Evolutionary conservation across 2,888 invertebrate genomes (phyloP).

Genomic region (Sialis lutaria): DNA sequence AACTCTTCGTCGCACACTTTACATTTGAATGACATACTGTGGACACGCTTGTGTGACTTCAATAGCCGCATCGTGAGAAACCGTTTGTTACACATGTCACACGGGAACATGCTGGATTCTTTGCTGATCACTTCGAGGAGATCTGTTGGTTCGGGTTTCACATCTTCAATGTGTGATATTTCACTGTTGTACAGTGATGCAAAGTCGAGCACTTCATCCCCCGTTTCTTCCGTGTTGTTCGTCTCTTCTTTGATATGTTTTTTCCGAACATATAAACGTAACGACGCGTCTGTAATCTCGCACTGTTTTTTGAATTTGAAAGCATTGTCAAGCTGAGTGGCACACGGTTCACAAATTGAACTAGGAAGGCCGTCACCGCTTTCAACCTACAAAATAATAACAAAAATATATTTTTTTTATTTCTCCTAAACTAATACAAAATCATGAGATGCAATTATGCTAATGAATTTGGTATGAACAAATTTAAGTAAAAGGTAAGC

Average conservation of each 20-base stretch:
- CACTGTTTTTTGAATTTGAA: constrained; percentile 23
- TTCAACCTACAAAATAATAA: constrained; percentile 19
- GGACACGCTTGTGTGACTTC: constrained; percentile 1
- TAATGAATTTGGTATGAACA: too few species aligned
- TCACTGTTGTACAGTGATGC: background rate
- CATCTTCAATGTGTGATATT: background rate
- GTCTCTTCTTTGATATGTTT: constrained; percentile 3
- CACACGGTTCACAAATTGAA: constrained; percentile 21
- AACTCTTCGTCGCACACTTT: constrained; percentile 23
- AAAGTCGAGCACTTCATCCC: background rate
- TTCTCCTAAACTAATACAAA: background rate
- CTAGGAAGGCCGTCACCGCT: constrained; percentile 22
- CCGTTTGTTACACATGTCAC: constrained; percentile 4
- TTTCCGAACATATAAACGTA: constrained; percentile 1
- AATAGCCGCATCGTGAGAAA: background rate
- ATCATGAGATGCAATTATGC: too few species aligned
- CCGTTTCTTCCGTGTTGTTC: background rate
- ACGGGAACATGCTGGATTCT: background rate
- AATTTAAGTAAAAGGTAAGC: too few species aligned
- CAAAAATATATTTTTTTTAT: background rate
- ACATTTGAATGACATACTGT: constrained; percentile 18
- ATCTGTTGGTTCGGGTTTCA: background rate
- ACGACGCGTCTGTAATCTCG: constrained; percentile 18
- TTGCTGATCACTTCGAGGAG: background rate
- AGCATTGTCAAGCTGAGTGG: constrained; percentile 19